phyloP scores from a whole-genome alignment of 2,888 invertebrate genomes.

The Agriotes lineatus region DNA sequence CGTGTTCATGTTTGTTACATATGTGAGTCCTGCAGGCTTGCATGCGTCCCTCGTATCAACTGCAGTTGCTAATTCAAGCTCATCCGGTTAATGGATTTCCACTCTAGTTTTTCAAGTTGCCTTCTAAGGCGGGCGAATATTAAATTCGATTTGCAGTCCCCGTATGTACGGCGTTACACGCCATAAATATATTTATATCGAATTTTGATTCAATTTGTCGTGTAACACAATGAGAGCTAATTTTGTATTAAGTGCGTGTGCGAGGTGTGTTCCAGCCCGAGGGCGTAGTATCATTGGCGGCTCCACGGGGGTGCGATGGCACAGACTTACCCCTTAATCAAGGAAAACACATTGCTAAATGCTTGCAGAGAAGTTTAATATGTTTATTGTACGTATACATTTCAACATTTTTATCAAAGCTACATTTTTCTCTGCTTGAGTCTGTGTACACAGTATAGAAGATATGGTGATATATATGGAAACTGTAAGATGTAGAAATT shows the following conservation, averaged over 20 bases:
- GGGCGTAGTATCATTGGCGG: too few relatives aligned
- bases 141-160: slow-evolving; percentile 47
- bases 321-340: too few relatives aligned
- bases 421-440: too few relatives aligned
- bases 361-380: too few relatives aligned
- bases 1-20: slow-evolving; percentile 56
- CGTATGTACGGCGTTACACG: slow-evolving; percentile 24
- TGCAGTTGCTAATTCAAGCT: slow-evolving; percentile 51
- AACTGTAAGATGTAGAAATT: too few relatives aligned
- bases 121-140: slow-evolving; percentile 42
- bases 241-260: slow-evolving; percentile 52
- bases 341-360: too few relatives aligned
- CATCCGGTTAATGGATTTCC: slow-evolving; percentile 52
- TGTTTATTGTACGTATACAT: too few relatives aligned
- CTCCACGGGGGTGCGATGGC: too few relatives aligned
- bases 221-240: slow-evolving; percentile 57
- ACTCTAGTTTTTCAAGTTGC: slow-evolving; percentile 46
- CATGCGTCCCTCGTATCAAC: slow-evolving; percentile 43
- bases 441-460: too few relatives aligned
- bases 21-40: slow-evolving; percentile 40
- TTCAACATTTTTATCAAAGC: too few relatives aligned
- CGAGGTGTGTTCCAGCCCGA: slow-evolving; percentile 22
- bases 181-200: slow-evolving; percentile 55
- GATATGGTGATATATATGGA: too few relatives aligned
- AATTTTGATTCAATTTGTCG: slow-evolving; percentile 59